Conservation (phyloP, 2,888 invertebrate genomes). For the Psococerastis gibbosa region DNA sequence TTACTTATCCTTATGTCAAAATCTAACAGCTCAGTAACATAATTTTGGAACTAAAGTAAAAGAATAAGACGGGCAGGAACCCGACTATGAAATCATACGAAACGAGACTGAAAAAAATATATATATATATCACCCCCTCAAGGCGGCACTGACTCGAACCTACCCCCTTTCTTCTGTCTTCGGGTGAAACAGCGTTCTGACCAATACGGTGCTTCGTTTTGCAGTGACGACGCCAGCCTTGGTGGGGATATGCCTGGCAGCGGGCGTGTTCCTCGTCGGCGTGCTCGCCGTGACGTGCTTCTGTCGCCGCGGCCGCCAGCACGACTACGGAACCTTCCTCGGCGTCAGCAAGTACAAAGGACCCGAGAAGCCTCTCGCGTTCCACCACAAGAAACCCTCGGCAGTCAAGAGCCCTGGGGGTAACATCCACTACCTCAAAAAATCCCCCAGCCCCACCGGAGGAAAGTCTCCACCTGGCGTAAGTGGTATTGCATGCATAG, state of each 20-base stretch:
- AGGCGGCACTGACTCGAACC: conserved; percentile 13
- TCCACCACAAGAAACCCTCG: conserved; percentile 54
- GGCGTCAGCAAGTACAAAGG: conserved; percentile 10
- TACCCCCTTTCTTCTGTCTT: conserved; percentile 16
- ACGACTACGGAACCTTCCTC: conserved; percentile 7
- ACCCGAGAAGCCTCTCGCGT: conserved; percentile 28
- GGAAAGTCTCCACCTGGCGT: conserved; percentile 37
- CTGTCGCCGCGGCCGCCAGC: conserved; percentile 39
- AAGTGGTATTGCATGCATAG: too few relatives aligned
- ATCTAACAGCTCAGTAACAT: too few relatives aligned
- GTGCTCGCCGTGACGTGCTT: conserved; percentile 42
- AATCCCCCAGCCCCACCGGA: conserved; percentile 76
- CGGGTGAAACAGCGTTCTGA: conserved; percentile 14
- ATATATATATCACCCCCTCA: conserved; percentile 12
- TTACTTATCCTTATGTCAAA: too few relatives aligned
- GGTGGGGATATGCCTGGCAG: conserved; percentile 41
- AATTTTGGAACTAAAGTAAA: too few relatives aligned
- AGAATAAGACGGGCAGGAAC: too few relatives aligned
- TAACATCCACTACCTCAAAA: conserved; percentile 64
- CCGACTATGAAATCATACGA: too few relatives aligned
- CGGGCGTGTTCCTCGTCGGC: conserved; percentile 35
- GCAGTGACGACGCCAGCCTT: conserved; percentile 35
- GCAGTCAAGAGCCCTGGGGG: conserved; percentile 68
- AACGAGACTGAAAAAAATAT: conserved; percentile 10
- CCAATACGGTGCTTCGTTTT: conserved; percentile 21